Evolutionary conservation across 2,113 vertebrate species (phyloP).

Genomic region (Turdus rufiventris): DNA sequence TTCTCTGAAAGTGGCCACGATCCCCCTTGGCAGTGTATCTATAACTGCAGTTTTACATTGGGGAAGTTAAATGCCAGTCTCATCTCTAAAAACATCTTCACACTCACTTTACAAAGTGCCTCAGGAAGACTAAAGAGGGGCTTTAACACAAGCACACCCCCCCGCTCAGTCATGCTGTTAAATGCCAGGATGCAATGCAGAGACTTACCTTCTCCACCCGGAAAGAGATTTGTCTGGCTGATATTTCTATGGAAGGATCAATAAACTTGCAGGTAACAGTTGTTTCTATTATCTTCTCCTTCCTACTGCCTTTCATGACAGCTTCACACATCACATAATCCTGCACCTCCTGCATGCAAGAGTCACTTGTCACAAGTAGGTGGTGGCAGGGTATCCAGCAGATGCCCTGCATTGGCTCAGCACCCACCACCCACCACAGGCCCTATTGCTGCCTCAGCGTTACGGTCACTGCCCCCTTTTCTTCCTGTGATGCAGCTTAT

Average conservation of each 20-base stretch:
- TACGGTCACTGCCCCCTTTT: neutral
- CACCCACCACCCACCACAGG: neutral
- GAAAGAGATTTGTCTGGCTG: constrained; percentile 77
- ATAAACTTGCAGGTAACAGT: constrained; percentile 80
- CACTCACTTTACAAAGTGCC: neutral
- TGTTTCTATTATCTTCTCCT: constrained; percentile 73
- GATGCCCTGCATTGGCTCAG: neutral
- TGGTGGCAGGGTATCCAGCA: neutral
- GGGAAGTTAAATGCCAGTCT: neutral
- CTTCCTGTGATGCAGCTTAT: neutral
- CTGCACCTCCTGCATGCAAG: constrained; percentile 69
- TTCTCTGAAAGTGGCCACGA: neutral
- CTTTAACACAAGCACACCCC: neutral
- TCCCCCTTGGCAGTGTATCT: fast-evolving
- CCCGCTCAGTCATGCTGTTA: fast-evolving
- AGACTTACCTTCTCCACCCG: constrained; percentile 77
- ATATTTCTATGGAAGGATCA: constrained; percentile 76
- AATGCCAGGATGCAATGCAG: neutral
- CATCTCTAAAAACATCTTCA: neutral
- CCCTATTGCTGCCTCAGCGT: neutral
- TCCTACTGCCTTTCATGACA: constrained; percentile 13
- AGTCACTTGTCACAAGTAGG: neutral
- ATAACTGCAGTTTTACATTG: neutral
- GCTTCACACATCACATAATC: constrained; percentile 80
- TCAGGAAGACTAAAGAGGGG: neutral